Percentiles rank a stretch among this genome's conserved stretches.
These are phyloP conservation scores for Squalus acanthias DNA, from an alignment of 2,797 vertebrate genomes.

Conservation along the genomic window DNA sequence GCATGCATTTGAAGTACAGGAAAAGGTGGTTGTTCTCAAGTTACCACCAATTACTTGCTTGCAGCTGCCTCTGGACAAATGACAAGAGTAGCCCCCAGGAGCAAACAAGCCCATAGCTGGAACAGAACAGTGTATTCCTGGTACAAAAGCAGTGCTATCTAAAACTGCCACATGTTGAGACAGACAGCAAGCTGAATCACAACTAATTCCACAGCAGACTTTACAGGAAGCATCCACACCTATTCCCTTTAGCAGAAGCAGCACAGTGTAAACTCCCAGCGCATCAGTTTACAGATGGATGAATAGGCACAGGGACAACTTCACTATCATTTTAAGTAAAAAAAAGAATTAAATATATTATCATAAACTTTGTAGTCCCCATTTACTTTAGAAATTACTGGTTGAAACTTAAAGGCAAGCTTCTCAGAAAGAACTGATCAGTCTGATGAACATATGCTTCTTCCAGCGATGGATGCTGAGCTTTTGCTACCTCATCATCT, in stretches of 20 bases:
- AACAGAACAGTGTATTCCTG: neutral
- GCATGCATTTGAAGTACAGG: neutral
- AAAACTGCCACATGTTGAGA: neutral
- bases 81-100: neutral
- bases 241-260: neutral
- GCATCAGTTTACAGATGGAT: neutral
- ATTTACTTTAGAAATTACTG: neutral
- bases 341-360: neutral
- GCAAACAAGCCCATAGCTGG: conserved; percentile 9
- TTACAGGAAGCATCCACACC: neutral
- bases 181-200: conserved; percentile 15
- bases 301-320: neutral
- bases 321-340: neutral
- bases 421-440: neutral
- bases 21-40: neutral
- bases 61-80: neutral
- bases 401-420: neutral
- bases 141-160: neutral
- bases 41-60: conserved; percentile 30
- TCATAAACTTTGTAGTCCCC: neutral
- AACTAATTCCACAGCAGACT: neutral
- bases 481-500: neutral
- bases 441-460: neutral
- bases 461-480: neutral
- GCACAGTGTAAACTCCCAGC: neutral